Base-by-base conservation (phyloP, 2,797 vertebrate species). In the Diplodus puntazzo region DNA sequence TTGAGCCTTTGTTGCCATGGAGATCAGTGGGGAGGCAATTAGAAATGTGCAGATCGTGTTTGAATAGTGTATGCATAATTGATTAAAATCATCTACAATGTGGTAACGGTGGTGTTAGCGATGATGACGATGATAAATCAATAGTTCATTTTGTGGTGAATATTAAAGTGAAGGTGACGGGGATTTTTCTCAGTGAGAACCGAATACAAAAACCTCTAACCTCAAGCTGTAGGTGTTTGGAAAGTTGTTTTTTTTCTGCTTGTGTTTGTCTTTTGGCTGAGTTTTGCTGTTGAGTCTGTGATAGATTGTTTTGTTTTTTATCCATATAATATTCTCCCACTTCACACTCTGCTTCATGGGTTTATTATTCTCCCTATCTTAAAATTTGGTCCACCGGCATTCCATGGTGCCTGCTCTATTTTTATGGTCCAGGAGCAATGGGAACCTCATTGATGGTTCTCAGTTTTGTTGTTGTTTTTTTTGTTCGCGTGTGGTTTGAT, bases 1-100 rank as follows among this genome's bases (percentile, higher is more conserved):
- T 27, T 60, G 76, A 85, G 78, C 70, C 66, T 77, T 87, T 88
- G 93, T 95, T 92, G 83, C 92, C 84, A 93, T 92, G 91, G 93
- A 87, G 88, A 93, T 92, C 79, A 88, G 85, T 73, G 80, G 82
- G 87, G 75, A 87, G 85, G 92, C 83, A 89, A 88, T 94, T 92
- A 91, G 72, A 84, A 85, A 82, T 82, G 77, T 84, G 81, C 83
- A 77, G 77, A 88, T 87, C 30, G 54, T 76, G 81, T 91, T 89
- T 89, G 88, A 87, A 89, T 81, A 70, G 80, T 48, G 82, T 82
- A 87, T 92, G 87, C 86, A 92, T 92, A 90, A 92, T 91, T 89
- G 76, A 91, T 90, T 83, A 58, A 77, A 87, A 84, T 85, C 80
- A 83, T 88, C 79, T 69, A 79, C 81, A 80, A 43, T 80, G 77